Evolutionary conservation across 2,113 vertebrate genomes (phyloP).

Genomic region (Micromys minutus): DNA sequence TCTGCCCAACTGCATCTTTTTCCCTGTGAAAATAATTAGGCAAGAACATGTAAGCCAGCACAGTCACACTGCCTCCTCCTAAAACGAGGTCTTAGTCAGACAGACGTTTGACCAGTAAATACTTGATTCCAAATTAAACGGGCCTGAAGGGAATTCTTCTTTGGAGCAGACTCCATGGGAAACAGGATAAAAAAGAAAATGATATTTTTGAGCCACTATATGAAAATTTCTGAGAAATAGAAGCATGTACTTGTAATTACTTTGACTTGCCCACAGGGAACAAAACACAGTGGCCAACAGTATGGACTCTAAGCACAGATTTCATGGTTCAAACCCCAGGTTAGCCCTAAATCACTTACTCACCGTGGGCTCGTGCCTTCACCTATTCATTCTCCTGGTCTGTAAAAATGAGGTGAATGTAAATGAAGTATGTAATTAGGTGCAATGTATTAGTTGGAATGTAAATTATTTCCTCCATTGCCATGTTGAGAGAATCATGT

Average conservation of each 20-base stretch:
- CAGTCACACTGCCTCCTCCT: slow-evolving; percentile 54
- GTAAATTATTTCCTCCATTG: not conserved
- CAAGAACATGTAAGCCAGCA: slow-evolving; percentile 56
- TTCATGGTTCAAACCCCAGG: not conserved
- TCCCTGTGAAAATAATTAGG: slow-evolving; percentile 55
- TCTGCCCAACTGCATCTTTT: not conserved
- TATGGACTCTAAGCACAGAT: not conserved
- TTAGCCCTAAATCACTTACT: not conserved
- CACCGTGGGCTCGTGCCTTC: not conserved
- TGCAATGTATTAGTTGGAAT: not conserved
- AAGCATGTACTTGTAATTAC: slow-evolving; percentile 36
- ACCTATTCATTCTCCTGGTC: too few relatives aligned
- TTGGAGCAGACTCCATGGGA: slow-evolving; percentile 69
- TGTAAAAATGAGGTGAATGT: not conserved
- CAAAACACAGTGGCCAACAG: not conserved
- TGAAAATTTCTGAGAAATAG: slow-evolving; percentile 58
- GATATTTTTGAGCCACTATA: slow-evolving; percentile 54
- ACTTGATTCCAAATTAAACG: slow-evolving; percentile 64
- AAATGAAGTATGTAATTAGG: not conserved
- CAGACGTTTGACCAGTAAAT: slow-evolving; percentile 64
- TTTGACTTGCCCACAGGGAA: not conserved
- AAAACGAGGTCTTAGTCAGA: slow-evolving; percentile 72
- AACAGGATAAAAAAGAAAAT: slow-evolving; percentile 69
- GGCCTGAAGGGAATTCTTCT: slow-evolving; percentile 67
- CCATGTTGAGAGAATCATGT: not conserved